Conservation (phyloP, 2,888 invertebrate species). For the Chorisops tibialis region DNA sequence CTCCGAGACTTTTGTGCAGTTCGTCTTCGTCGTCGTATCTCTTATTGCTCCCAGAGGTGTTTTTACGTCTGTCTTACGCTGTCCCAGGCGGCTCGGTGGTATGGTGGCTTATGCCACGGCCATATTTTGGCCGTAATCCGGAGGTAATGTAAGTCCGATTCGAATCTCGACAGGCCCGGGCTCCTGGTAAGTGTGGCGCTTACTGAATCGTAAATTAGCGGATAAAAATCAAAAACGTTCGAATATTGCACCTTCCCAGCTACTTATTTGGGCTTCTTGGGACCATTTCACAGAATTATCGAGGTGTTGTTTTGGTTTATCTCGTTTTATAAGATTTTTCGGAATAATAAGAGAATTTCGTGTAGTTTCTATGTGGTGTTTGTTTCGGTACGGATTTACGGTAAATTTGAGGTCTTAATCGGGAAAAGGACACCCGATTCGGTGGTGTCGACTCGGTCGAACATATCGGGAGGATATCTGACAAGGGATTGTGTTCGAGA, state of each 20-base stretch:
- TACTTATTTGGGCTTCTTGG: background rate
- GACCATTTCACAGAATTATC: slow-evolving; percentile 20
- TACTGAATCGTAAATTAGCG: slow-evolving; percentile 28
- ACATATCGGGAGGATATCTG: background rate
- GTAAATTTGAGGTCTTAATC: slow-evolving; percentile 15
- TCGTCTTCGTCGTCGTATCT: background rate
- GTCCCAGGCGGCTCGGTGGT: too few relatives aligned
- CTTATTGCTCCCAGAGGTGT: slow-evolving; percentile 12
- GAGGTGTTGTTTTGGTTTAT: slow-evolving; percentile 16
- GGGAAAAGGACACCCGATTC: background rate
- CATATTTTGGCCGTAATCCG: slow-evolving; percentile 19
- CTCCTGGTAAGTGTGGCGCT: slow-evolving; percentile 23
- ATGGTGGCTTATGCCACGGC: background rate
- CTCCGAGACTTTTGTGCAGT: background rate
- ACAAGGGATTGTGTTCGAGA: background rate
- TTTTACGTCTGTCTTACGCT: background rate
- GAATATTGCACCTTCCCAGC: slow-evolving; percentile 16
- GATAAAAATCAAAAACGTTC: slow-evolving; percentile 21
- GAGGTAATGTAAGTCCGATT: slow-evolving; percentile 7
- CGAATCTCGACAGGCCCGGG: slow-evolving; percentile 15
- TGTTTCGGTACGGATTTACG: background rate
- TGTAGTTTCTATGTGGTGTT: background rate
- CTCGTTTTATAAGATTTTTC: background rate
- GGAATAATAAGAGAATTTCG: background rate
- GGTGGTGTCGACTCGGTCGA: background rate